phyloP scores from a whole-genome alignment of 2,888 invertebrate species.

The Pyralis farinalis region DNA sequence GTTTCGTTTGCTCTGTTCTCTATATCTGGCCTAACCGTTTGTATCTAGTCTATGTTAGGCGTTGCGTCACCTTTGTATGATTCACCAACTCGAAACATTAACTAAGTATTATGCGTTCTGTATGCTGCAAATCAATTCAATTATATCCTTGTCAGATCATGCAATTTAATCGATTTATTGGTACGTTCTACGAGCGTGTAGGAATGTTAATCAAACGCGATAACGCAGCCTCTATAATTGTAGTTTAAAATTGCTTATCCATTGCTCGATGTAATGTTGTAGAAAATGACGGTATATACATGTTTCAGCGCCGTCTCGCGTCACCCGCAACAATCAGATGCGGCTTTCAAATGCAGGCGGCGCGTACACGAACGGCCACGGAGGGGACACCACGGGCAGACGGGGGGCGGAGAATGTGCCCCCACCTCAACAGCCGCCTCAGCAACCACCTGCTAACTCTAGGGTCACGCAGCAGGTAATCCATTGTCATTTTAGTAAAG shows the following conservation, averaged over 20 bases:
- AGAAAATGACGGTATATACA: too few relatives aligned
- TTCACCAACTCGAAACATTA: constrained; percentile 36
- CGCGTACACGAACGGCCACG: constrained; percentile 80
- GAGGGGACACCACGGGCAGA: constrained; percentile 80
- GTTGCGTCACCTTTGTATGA: constrained; percentile 39
- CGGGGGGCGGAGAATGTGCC: constrained; percentile 84
- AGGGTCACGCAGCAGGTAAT: constrained; percentile 72
- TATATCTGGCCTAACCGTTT: background rate
- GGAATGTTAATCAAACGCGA: too few relatives aligned
- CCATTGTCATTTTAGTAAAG: too few relatives aligned
- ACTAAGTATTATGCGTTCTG: constrained; percentile 1
- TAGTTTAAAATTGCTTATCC: too few relatives aligned
- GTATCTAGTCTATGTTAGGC: constrained; percentile 16
- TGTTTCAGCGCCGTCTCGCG: constrained; percentile 62
- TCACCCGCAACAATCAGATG: constrained; percentile 76
- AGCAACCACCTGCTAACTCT: constrained; percentile 51
- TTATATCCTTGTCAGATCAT: background rate
- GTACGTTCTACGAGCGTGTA: background rate
- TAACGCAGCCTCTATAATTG: too few relatives aligned
- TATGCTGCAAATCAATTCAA: background rate
- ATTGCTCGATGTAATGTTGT: too few relatives aligned
- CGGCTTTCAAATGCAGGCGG: constrained; percentile 78
- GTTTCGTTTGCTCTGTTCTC: constrained; percentile 19
- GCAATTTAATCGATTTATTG: background rate
- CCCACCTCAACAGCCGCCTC: constrained; percentile 64